Conservation (phyloP, 2,113 vertebrate species). For the Fukomys damarensis region DNA sequence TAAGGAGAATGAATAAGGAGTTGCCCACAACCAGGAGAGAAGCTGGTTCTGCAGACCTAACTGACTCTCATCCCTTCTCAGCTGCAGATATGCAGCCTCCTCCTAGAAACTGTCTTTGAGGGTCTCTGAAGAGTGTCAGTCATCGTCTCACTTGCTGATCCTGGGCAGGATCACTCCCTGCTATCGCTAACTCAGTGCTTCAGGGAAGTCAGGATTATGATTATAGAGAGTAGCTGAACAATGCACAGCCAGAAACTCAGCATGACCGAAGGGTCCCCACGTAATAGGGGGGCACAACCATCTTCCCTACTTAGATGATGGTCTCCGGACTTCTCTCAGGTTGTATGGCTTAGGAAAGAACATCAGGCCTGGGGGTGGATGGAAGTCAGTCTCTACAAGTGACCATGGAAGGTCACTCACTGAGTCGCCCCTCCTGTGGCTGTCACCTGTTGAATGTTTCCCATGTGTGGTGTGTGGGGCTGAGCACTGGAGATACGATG, state of each 20-base stretch:
- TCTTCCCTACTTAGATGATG: neutral
- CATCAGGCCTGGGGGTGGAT: neutral
- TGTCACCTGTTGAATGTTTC: neutral
- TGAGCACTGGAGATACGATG: neutral
- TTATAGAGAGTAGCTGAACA: neutral
- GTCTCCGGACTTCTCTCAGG: neutral
- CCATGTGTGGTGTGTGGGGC: too few relatives aligned
- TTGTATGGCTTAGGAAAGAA: neutral
- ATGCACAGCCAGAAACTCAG: neutral
- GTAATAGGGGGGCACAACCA: neutral
- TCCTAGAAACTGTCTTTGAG: neutral
- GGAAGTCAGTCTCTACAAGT: neutral
- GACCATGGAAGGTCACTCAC: neutral
- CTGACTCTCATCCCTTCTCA: neutral
- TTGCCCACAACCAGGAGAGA: neutral
- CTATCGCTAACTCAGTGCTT: neutral
- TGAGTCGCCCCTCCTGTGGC: neutral
- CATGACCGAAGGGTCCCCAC: neutral
- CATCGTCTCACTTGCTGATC: neutral
- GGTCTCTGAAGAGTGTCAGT: neutral
- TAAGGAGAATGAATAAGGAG: neutral
- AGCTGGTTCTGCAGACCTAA: neutral
- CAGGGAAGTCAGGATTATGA: neutral
- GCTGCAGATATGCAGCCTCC: accelerated
- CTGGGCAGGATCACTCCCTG: neutral